Percentiles rank a stretch among this genome's conserved stretches.
Evolutionary conservation across 2,797 vertebrate genomes (phyloP).

Genomic region (Champsocephalus gunnari): DNA sequence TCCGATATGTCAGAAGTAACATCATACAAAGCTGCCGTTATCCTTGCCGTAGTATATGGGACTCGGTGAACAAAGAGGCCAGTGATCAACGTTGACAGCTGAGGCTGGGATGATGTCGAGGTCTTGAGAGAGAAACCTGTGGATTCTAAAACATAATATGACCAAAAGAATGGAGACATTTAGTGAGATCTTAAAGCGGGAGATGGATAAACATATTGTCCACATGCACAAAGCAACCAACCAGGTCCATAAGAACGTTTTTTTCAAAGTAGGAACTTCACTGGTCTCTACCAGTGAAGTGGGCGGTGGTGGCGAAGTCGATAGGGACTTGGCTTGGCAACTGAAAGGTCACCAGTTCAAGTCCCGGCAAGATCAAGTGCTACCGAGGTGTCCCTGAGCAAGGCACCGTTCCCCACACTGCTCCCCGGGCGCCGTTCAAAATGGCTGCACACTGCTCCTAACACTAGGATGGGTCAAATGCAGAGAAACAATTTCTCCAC

Average conservation of each 20-base stretch:
- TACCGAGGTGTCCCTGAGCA: too few relatives aligned
- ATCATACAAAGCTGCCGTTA: conserved; percentile 91
- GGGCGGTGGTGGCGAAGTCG: too few relatives aligned
- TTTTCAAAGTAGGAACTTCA: background rate
- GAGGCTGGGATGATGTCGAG: conserved; percentile 1
- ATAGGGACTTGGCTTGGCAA: too few relatives aligned
- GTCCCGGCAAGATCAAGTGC: too few relatives aligned
- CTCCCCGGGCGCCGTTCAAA: too few relatives aligned
- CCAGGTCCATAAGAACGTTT: background rate
- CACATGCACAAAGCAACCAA: background rate
- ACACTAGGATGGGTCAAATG: too few relatives aligned
- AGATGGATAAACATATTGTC: background rate
- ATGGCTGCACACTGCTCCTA: too few relatives aligned
- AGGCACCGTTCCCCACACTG: too few relatives aligned
- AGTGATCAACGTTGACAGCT: conserved; percentile 14
- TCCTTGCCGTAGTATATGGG: conserved; percentile 73
- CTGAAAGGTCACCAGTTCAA: too few relatives aligned
- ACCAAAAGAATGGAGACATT: background rate
- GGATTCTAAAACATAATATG: background rate
- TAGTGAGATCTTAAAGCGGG: background rate
- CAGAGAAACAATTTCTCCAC: too few relatives aligned
- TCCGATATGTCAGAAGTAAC: conserved; percentile 87
- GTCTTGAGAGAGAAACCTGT: conserved; percentile 1
- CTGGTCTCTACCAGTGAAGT: background rate
- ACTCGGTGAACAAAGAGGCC: conserved; percentile 43